Base-by-base conservation (phyloP, 2,113 vertebrate species). In the Fregetta grallaria region DNA sequence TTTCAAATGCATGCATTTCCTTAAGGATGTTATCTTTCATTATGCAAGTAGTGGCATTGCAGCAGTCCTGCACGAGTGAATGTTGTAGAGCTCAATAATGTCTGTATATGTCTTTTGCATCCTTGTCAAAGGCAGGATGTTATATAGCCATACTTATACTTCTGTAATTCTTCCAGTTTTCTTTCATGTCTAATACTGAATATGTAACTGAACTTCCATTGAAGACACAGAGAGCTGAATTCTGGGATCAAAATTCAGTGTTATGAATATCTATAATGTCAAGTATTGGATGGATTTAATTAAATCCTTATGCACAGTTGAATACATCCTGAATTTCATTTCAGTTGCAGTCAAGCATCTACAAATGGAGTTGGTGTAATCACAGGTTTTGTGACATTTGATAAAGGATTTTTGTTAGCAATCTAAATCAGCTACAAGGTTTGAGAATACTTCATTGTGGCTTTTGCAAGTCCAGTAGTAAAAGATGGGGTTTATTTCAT, bases 261-360 rank as follows among this genome's bases (percentile, higher is more conserved):
- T 90, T 91, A 75, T 30, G 81, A 90, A 62, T 88, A 94, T 94
- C 93, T 91, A 29, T 84, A 91, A 76, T 62, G 70, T 88, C 66
- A 94, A 87, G 53, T 61, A 75, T 61, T 95, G 10, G 66, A 93
- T 91, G 49, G 56, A 89, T 93, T 96, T 89, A 90, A 92, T 94
- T 94, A 93, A 95, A 82, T 75, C 58, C 19, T 95, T 96, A 70
- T 45, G 77, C 82, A 92, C 74, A 76, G 34, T 88, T 94, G 96
- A 96, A 93, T 93, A 53, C 40, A n/a, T 94, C 29, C 62, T 85
- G 85, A 93, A 96, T 95, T 93, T 93, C 19, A 70, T 86, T 94
- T 88, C 44, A 53, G 30, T 88, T 93, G 67, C 88, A 86, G 26
- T 88, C 71, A 82, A 66, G 61, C 66, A 88, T 88, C 59, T 95